Percentiles rank a stretch among this genome's conserved stretches.
These are phyloP conservation scores for Channallabes apus DNA, from an alignment of 2,797 vertebrate genomes.

Conservation along the genomic window DNA sequence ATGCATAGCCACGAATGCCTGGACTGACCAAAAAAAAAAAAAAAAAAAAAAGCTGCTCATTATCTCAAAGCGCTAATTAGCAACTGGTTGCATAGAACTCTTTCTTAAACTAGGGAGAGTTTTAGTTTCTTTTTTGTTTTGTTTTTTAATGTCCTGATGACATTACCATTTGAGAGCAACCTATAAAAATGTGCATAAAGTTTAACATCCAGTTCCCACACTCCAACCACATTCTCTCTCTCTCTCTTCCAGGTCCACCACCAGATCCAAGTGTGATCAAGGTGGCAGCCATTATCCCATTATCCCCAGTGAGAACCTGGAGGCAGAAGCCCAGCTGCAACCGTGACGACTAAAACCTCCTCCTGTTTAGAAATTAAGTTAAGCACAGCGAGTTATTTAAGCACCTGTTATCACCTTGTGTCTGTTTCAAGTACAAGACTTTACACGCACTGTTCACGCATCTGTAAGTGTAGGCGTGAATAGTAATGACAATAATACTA, in stretches of 20 bases:
- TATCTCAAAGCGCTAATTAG: constrained; percentile 33
- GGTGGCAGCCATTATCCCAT: constrained; percentile 81
- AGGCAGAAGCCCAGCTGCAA: constrained; percentile 57
- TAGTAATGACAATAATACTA: not conserved
- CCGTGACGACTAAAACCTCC: constrained; percentile 44
- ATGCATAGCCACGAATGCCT: constrained; percentile 43
- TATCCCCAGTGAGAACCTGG: constrained; percentile 68
- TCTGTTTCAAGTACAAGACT: not conserved
- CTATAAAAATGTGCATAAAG: constrained; percentile 17
- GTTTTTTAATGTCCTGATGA: not conserved
- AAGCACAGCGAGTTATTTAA: constrained; percentile 25
- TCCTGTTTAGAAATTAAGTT: constrained; percentile 27
- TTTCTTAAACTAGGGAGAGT: not conserved
- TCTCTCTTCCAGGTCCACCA: constrained; percentile 37
- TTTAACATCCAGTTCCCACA: constrained; percentile 37
- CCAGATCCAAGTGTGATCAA: constrained; percentile 69
- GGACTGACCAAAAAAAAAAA: constrained; percentile 25
- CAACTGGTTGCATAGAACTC: not conserved
- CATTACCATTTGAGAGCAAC: constrained; percentile 17
- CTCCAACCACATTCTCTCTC: constrained; percentile 33
- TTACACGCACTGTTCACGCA: not conserved
- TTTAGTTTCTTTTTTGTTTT: not conserved
- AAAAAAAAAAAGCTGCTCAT: constrained; percentile 1
- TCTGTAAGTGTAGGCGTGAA: not conserved
- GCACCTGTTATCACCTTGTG: constrained; percentile 41